A percentile compares a stretch with the other conserved stretches of the same genome.
These are phyloP conservation scores for Troides helena DNA, from an alignment of 2,888 invertebrate genomes.

Conservation along the genomic window DNA sequence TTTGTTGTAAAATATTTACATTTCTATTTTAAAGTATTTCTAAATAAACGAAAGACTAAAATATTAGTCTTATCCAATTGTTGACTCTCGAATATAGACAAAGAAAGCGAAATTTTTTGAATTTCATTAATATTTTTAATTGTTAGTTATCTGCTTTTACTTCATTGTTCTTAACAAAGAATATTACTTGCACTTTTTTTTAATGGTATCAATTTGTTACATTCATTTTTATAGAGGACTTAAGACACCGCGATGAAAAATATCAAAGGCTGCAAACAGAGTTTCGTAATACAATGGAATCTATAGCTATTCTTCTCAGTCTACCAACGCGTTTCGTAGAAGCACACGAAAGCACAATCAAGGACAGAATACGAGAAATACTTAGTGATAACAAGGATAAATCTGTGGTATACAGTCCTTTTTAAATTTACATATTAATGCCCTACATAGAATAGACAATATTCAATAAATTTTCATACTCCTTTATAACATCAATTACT, in stretches of 20 bases:
- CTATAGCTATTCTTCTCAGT: slow-evolving; percentile 85
- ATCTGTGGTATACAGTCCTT: slow-evolving; percentile 80
- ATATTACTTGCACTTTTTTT: background rate
- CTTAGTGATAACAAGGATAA: slow-evolving; percentile 89
- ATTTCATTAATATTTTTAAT: background rate
- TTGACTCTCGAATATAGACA: too few relatives aligned
- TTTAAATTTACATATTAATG: background rate
- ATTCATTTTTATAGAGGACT: slow-evolving; percentile 79
- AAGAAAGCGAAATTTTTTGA: too few relatives aligned
- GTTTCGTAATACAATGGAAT: slow-evolving; percentile 85
- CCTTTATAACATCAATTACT: background rate
- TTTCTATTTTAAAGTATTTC: background rate
- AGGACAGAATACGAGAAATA: slow-evolving; percentile 88
- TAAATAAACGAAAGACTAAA: too few relatives aligned
- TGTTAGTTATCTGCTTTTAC: background rate
- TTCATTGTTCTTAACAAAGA: background rate
- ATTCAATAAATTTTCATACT: background rate
- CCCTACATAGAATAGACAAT: background rate
- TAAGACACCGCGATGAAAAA: slow-evolving; percentile 85
- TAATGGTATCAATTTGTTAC: background rate
- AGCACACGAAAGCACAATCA: slow-evolving; percentile 87
- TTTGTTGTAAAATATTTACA: background rate
- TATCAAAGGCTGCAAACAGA: slow-evolving; percentile 84
- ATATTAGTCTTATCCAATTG: too few relatives aligned
- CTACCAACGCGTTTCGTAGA: slow-evolving; percentile 87